Percentiles rank a stretch among this genome's conserved stretches.
Conservation (phyloP, 2,888 invertebrate genomes). For the Cremastobaeus sp. region DNA sequence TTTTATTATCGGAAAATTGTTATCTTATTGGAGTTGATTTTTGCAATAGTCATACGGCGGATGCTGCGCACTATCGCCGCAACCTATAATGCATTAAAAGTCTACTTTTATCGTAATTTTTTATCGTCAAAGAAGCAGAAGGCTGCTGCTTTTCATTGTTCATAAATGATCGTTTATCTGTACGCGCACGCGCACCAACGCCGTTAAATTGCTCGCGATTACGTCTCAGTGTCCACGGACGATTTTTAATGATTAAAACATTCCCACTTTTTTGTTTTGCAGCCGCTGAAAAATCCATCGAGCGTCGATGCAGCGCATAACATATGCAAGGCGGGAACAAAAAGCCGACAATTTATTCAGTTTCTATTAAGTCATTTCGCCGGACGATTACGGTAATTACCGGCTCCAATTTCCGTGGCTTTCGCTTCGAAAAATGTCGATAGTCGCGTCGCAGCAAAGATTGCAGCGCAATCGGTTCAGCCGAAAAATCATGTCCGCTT, state of each 20-base stretch:
- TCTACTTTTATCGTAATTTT: conserved; percentile 51
- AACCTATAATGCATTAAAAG: conserved; percentile 49
- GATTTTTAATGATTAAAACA: conserved; percentile 8
- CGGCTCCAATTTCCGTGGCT: conserved; percentile 4
- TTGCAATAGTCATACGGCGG: conserved; percentile 49
- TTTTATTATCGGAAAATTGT: conserved; percentile 54
- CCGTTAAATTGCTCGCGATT: conserved; percentile 22
- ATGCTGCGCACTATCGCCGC: conserved; percentile 44
- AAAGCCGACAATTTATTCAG: not conserved
- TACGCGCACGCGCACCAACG: not conserved
- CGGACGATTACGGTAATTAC: conserved; percentile 22
- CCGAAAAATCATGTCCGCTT: conserved; percentile 67
- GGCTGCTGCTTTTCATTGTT: conserved; percentile 31
- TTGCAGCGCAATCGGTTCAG: conserved; percentile 62
- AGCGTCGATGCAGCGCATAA: too few species aligned
- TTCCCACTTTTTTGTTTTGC: not conserved
- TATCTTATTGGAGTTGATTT: conserved; percentile 52
- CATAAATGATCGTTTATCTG: conserved; percentile 25
- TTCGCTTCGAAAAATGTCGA: conserved; percentile 18
- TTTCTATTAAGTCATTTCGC: conserved; percentile 22
- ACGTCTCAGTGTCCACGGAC: not conserved
- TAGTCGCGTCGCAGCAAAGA: conserved; percentile 61
- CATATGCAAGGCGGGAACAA: too few species aligned
- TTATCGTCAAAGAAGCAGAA: conserved; percentile 48
- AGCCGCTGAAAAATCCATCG: too few species aligned